Conservation (phyloP, 1,140 invertebrate species). For the Adoxophyes honmai region DNA sequence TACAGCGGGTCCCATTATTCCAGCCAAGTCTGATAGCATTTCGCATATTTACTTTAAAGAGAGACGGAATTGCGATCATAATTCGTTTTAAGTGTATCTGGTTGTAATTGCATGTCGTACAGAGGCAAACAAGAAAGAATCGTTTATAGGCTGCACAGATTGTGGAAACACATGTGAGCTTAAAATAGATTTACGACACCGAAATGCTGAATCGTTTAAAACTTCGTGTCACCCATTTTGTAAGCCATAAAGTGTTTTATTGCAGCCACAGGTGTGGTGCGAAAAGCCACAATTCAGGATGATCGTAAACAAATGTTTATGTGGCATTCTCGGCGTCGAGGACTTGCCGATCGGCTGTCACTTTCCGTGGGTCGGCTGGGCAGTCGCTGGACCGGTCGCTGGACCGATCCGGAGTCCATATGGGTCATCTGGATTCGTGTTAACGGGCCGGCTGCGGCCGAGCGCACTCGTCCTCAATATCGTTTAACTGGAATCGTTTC, state of each 20-base stretch:
- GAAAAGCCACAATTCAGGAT: conserved; percentile 34
- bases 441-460: conserved; percentile 35
- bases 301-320: conserved; percentile 52
- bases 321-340: conserved; percentile 13
- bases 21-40: no score
- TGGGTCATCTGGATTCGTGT: conserved; percentile 52
- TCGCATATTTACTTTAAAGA: no score
- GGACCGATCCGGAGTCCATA: conserved; percentile 41
- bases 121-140: no score
- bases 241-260: conserved; percentile 59
- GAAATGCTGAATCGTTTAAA: conserved; percentile 43
- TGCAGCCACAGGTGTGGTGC: conserved; percentile 55
- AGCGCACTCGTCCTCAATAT: conserved; percentile 36
- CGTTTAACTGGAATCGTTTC: conserved; percentile 36
- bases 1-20: no score
- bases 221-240: conserved; percentile 39
- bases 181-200: conserved; percentile 36
- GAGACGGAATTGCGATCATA: no score
- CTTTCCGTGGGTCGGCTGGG: conserved; percentile 1
- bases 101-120: no score
- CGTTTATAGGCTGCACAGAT: neutral
- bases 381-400: conserved; percentile 32
- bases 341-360: conserved; percentile 19
- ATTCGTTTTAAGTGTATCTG: no score
- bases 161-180: conserved; percentile 1